phyloP scores from a whole-genome alignment of 64 coral and sea anemone genomes.

The Cladopsammia gracilis region DNA sequence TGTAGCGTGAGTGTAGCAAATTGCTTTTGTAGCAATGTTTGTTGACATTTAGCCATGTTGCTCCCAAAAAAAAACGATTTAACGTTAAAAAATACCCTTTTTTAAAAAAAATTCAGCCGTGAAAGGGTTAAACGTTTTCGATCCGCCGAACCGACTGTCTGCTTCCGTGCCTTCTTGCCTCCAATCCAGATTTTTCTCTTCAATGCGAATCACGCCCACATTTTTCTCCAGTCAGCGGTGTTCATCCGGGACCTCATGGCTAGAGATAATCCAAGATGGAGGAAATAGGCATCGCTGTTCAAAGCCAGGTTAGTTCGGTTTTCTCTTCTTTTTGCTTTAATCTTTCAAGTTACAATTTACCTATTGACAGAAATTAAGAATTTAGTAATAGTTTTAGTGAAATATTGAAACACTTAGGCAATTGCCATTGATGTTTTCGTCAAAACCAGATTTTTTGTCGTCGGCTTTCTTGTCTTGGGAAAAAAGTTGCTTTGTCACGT shows the following conservation, averaged over 20 bases:
- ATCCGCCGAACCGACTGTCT: too few relatives aligned
- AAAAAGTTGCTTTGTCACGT: slow-evolving; percentile 41
- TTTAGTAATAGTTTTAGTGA: background rate
- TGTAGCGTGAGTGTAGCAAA: too few relatives aligned
- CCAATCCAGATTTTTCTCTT: too few relatives aligned
- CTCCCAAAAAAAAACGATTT: too few relatives aligned
- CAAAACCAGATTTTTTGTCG: background rate
- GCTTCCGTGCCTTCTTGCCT: too few relatives aligned
- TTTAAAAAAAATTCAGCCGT: too few relatives aligned
- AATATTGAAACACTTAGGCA: background rate
- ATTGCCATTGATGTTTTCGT: background rate
- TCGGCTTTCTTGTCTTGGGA: background rate
- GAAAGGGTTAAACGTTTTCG: too few relatives aligned
- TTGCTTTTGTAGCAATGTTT: too few relatives aligned
- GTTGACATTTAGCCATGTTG: too few relatives aligned
- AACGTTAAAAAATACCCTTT: too few relatives aligned
- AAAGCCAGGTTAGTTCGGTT: slow-evolving; percentile 75
- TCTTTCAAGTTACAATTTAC: background rate
- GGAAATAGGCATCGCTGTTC: slow-evolving; percentile 90
- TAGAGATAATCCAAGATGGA: slow-evolving; percentile 88
- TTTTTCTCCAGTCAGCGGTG: background rate
- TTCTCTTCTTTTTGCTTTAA: background rate
- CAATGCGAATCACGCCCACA: background rate
- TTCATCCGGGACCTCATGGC: slow-evolving; percentile 55
- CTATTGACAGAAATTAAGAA: background rate